Percentiles rank a stretch among this genome's conserved stretches.
phyloP scores from a whole-genome alignment of 2,113 vertebrate species.

The Thalassarche chlororhynchos region DNA sequence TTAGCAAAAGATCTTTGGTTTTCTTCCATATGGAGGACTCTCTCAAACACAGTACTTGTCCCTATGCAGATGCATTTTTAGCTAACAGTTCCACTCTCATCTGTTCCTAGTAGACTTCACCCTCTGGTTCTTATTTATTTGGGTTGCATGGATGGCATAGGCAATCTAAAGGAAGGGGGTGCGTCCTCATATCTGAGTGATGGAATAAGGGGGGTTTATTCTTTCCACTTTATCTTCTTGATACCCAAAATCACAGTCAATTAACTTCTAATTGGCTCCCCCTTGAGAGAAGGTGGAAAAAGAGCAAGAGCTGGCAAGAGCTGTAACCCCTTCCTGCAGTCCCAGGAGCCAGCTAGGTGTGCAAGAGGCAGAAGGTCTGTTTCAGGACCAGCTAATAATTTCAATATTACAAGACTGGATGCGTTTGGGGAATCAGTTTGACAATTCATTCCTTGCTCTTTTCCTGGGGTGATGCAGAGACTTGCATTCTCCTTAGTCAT shows the following conservation, averaged over 20 bases:
- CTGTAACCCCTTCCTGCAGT: neutral
- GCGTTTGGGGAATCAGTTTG: neutral
- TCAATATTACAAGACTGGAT: neutral
- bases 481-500: neutral
- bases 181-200: neutral
- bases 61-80: neutral
- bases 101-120: neutral
- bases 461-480: neutral
- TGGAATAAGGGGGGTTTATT: neutral
- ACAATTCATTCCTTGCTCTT: neutral
- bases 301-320: neutral
- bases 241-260: neutral
- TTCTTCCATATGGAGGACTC: neutral
- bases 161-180: neutral
- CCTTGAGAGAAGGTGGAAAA: neutral
- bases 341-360: neutral
- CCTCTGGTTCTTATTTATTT: neutral
- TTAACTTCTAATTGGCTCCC: neutral
- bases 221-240: neutral
- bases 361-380: neutral
- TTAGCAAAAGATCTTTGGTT: neutral
- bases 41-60: neutral
- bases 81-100: neutral
- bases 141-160: neutral
- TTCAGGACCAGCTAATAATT: neutral